A percentile compares a stretch with the other conserved stretches of the same genome.
phyloP scores from a whole-genome alignment of 1,140 invertebrate species.

The Aleiodes sp. region DNA sequence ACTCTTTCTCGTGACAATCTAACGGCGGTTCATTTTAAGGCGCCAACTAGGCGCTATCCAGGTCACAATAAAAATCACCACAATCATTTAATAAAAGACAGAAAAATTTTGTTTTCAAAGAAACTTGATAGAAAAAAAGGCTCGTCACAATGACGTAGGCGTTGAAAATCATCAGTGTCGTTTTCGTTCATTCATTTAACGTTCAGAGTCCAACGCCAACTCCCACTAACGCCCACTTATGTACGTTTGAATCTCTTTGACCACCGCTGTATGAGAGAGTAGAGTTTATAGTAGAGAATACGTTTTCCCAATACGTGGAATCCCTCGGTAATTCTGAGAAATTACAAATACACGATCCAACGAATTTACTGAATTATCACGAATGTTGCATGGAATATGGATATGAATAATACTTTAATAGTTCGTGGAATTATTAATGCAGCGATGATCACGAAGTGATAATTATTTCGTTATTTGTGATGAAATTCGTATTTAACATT shows the following conservation, averaged over 20 bases:
- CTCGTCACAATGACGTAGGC: neutral
- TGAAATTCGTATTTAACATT: too few species aligned
- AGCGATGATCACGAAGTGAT: too few species aligned
- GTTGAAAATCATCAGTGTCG: neutral
- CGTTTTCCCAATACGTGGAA: conserved; percentile 18
- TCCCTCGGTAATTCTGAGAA: conserved; percentile 21
- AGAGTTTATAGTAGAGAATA: neutral
- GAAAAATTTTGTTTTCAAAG: neutral
- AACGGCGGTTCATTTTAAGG: too few species aligned
- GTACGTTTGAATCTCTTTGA: neutral
- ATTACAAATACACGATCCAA: neutral
- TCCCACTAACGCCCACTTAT: neutral
- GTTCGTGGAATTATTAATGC: too few species aligned
- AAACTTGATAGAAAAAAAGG: neutral
- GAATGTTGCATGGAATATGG: neutral
- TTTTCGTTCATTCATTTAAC: conserved; percentile 7
- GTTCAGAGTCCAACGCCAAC: conserved; percentile 1
- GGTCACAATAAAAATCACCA: too few species aligned
- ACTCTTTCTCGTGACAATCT: too few species aligned
- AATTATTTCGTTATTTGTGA: too few species aligned
- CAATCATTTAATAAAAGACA: too few species aligned
- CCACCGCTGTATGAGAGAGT: neutral
- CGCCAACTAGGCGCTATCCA: too few species aligned
- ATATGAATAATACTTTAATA: too few species aligned
- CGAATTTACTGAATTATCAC: neutral